Evolutionary conservation across 2,888 invertebrate genomes (phyloP), one percentile per base, ranked within the genome.

Genomic region (Erebia palarica): DNA sequence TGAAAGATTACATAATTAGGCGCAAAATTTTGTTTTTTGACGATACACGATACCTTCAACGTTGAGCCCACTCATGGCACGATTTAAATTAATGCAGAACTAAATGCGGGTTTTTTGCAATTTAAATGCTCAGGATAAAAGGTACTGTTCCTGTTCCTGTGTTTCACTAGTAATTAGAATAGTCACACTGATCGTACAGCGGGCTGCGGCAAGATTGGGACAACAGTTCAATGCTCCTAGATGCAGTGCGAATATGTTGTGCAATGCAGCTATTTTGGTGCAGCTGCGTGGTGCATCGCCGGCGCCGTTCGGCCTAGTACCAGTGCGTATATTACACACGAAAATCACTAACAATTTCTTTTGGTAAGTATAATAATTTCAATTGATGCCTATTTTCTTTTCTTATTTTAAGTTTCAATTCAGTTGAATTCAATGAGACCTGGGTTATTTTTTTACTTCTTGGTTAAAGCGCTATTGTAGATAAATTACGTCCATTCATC

Each of bases 181-280:
- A 81, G 83, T 82, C 82, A 81, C 84, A 91, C 92, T 91, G 83
- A 79, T 77, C 81, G 79, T 75, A 75, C 73, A 75, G 73, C 84
- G 86, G 82, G 86, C 83, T 84, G 83, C 83, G 82, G 80, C 85
- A 82, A 82, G 86, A 89, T 90, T 89, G 89, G 90, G 89, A 86
- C 84, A 82, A 79, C 79, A 88, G 93, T 92, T 93, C 93, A 93
- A 88, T 90, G 92, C 89, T 87, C 93, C 77, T 85, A 86, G 86
- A 85, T 91, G 88, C 84, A 87, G 85, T 89, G 90, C 92, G 82
- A 92, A 92, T 92, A 81, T 84, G 88, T 92, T 92, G 92, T 89
- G 93, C 90, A 92, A 92, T 80, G 85, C 76, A 77, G 84, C 89
- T 93, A 93, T 93, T 93, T 92, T 73, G 82, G 88, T 86, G 86